These are phyloP conservation scores for Botia almorhae DNA, from an alignment of 2,797 vertebrate genomes.

Conservation along the genomic window DNA sequence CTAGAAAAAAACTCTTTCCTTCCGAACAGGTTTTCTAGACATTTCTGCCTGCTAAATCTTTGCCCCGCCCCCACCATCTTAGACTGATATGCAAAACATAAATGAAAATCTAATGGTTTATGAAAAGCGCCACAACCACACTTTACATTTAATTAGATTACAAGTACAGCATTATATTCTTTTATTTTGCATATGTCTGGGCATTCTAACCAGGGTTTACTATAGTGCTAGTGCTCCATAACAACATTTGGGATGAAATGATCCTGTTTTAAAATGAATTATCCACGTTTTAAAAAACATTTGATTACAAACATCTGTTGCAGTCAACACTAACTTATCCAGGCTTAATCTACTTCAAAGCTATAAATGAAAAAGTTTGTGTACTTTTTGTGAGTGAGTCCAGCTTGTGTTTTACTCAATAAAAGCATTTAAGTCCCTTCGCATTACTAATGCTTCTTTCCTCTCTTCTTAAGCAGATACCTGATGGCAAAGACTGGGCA, in stretches of 20 bases:
- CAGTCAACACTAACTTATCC: background rate
- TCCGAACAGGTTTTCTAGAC: no score
- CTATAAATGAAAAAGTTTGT: background rate
- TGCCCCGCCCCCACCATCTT: background rate
- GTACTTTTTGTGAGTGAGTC: no score
- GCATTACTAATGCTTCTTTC: constrained; percentile 7
- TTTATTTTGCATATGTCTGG: background rate
- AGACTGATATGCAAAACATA: background rate
- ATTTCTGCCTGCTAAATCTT: background rate
- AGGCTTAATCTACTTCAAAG: background rate
- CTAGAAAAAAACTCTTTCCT: background rate
- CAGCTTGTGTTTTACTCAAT: background rate
- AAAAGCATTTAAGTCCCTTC: background rate
- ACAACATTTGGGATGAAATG: background rate
- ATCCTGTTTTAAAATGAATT: background rate
- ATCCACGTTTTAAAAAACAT: background rate
- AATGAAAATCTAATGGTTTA: background rate
- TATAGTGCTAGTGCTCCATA: background rate
- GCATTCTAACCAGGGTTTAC: background rate
- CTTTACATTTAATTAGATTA: no score
- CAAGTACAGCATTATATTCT: background rate
- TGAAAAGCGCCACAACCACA: background rate
- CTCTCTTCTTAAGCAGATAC: constrained; percentile 58
- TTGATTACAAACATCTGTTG: background rate
- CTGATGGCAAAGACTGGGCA: constrained; percentile 79